phyloP scores from a whole-genome alignment of 2,113 vertebrate species.

The Entelurus aequoreus region DNA sequence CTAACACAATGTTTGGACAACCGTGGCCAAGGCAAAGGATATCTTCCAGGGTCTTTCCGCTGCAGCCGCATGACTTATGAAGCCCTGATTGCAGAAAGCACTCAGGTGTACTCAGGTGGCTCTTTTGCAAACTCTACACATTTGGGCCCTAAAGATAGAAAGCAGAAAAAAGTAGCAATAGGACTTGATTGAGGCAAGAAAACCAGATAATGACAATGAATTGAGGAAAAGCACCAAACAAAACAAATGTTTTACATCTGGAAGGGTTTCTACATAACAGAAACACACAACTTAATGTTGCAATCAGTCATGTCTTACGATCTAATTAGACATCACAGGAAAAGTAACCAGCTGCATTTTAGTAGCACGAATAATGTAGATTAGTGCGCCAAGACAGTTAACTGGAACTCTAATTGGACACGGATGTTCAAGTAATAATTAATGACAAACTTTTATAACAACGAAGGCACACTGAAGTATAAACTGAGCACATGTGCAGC shows the following conservation, averaged over 20 bases:
- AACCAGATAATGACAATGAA: slow-evolving; percentile 11
- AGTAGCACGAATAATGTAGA: slow-evolving; percentile 45
- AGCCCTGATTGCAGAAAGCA: too few relatives aligned
- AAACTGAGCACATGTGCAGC: slow-evolving; percentile 19
- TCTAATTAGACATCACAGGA: slow-evolving; percentile 56
- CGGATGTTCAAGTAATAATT: slow-evolving; percentile 41
- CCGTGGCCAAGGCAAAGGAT: too few relatives aligned
- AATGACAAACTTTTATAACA: slow-evolving; percentile 1
- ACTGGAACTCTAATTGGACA: slow-evolving; percentile 52
- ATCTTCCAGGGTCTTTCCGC: too few relatives aligned
- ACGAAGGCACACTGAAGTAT: background rate
- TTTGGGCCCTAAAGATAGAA: too few relatives aligned
- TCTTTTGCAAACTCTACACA: too few relatives aligned
- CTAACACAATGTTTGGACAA: too few relatives aligned
- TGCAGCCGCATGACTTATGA: too few relatives aligned
- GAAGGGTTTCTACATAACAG: slow-evolving; percentile 52
- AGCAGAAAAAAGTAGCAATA: too few relatives aligned
- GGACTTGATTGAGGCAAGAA: too few relatives aligned
- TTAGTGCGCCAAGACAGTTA: slow-evolving; percentile 40
- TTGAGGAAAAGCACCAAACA: slow-evolving; percentile 32
- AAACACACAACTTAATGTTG: slow-evolving; percentile 58
- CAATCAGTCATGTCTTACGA: slow-evolving; percentile 53
- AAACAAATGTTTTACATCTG: slow-evolving; percentile 67
- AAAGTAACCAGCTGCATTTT: slow-evolving; percentile 43
- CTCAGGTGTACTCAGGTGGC: too few relatives aligned